Percentiles rank a stretch among this genome's conserved stretches.
Conservation (phyloP, 53 echinoderm and acorn worm genomes). For the Astropecten irregularis region DNA sequence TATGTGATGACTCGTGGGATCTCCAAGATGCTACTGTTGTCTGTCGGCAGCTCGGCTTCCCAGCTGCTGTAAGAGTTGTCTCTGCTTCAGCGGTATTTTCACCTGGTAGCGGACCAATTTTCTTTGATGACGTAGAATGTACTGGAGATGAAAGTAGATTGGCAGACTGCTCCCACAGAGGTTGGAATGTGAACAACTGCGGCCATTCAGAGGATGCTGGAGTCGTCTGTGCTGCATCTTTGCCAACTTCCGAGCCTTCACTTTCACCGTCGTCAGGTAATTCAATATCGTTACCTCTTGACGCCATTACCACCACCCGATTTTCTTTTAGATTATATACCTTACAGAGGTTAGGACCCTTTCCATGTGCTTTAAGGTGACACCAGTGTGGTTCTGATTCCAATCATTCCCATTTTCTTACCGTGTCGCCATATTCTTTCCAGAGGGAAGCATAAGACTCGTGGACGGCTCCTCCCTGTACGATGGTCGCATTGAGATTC, state of each 20-base stretch:
- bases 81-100: not conserved
- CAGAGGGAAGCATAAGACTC: no score
- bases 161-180: not conserved
- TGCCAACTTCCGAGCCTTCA: not conserved
- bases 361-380: no score
- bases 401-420: no score
- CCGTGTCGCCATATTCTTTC: no score
- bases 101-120: not conserved
- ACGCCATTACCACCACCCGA: no score
- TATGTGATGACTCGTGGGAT: constrained; percentile 33
- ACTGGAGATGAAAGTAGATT: not conserved
- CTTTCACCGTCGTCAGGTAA: not conserved
- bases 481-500: no score
- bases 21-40: constrained; percentile 25
- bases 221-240: not conserved
- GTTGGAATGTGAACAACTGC: not conserved
- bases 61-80: not conserved
- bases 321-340: no score
- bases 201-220: constrained; percentile 42
- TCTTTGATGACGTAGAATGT: constrained; percentile 11
- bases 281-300: no score
- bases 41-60: constrained; percentile 42
- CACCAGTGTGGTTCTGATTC: no score
- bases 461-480: no score
- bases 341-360: no score